Percentiles rank a stretch among this genome's conserved stretches.
These are phyloP conservation scores for Theropithecus gelada DNA, from an alignment of 2,113 vertebrate genomes.

Conservation along the genomic window DNA sequence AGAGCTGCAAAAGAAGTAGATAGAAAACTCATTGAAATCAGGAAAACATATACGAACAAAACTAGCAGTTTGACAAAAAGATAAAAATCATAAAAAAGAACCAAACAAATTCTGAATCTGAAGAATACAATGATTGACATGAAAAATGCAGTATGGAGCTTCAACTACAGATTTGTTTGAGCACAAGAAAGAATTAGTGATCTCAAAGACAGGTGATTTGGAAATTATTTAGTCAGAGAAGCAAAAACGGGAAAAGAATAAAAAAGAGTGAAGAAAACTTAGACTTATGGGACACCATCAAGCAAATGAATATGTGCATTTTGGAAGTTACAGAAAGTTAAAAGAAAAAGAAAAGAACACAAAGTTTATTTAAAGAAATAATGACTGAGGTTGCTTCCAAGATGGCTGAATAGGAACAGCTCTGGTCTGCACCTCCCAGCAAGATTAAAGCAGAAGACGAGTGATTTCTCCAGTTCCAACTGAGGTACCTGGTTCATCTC, in stretches of 20 bases:
- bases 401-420: no score
- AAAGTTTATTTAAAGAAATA: background rate
- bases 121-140: background rate
- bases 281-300: background rate
- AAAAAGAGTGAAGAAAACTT: background rate
- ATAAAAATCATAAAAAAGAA: background rate
- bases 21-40: background rate
- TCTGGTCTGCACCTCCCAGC: no score
- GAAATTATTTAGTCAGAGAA: background rate
- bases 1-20: background rate
- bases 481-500: no score
- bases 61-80: background rate
- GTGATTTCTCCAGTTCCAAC: no score
- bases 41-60: background rate
- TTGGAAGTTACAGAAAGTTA: background rate
- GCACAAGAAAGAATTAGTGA: background rate
- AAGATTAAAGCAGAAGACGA: no score
- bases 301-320: background rate
- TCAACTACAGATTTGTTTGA: background rate
- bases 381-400: background rate
- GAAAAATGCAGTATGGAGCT: background rate
- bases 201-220: background rate
- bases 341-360: background rate
- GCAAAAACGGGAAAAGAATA: background rate
- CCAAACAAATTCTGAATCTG: background rate